Evolutionary conservation across 2,888 invertebrate genomes (phyloP).

Genomic region (Diachrysia chrysitis): DNA sequence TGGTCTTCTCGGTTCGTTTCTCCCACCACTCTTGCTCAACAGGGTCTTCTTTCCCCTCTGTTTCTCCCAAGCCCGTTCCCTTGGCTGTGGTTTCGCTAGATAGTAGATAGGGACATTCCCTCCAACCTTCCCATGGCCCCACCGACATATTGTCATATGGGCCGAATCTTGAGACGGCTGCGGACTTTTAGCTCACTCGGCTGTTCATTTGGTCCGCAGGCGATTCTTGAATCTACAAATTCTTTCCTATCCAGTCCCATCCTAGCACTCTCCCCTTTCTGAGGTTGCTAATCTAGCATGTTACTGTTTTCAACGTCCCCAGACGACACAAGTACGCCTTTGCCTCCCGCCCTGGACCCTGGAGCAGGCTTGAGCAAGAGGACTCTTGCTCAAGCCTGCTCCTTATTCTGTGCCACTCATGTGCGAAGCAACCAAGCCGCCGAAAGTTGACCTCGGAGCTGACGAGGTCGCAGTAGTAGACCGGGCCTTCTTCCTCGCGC

Average conservation of each 20-base stretch:
- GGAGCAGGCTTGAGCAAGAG: no score
- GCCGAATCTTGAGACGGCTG: conserved; percentile 2
- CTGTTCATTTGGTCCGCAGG: neutral
- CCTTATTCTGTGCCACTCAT: neutral
- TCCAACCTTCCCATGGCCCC: conserved; percentile 1
- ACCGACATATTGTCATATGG: neutral
- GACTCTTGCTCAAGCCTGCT: neutral
- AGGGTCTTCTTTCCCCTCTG: no score
- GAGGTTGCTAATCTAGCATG: conserved; percentile 22
- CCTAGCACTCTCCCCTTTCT: conserved; percentile 16
- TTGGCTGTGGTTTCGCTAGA: no score
- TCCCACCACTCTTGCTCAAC: no score
- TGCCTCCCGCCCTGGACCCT: conserved; percentile 1
- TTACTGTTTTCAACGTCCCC: no score
- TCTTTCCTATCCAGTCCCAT: neutral
- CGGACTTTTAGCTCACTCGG: neutral
- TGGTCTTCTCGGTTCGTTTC: no score
- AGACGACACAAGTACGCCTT: conserved; percentile 3
- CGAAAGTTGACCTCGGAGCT: conserved; percentile 17
- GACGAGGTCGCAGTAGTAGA: conserved; percentile 17
- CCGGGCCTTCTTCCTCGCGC: conserved; percentile 7
- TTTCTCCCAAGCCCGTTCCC: no score
- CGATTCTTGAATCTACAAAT: conserved; percentile 12
- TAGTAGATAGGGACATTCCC: no score
- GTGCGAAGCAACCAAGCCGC: conserved; percentile 10